Percentiles rank a stretch among this genome's conserved stretches.
phyloP scores from a whole-genome alignment of 2,888 invertebrate species.

The Rhagophthalmus giganteus region DNA sequence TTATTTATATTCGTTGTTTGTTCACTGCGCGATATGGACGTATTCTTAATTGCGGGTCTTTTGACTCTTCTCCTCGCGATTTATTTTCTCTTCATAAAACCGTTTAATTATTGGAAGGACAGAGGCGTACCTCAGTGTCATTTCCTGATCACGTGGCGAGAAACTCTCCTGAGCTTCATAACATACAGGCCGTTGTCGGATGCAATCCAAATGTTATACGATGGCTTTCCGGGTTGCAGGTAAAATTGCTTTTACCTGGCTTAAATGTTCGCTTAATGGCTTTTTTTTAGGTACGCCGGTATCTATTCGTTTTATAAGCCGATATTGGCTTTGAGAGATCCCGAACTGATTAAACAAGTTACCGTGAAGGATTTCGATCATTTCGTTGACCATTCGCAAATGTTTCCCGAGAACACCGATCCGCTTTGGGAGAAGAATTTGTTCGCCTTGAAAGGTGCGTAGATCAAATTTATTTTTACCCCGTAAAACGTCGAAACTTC shows the following conservation, averaged over 20 bases:
- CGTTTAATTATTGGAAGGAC: neutral
- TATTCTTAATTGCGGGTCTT: no score
- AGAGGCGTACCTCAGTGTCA: neutral
- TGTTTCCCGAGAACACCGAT: conserved; percentile 49
- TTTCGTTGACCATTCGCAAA: conserved; percentile 15
- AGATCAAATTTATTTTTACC: no score
- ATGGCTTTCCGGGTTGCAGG: neutral
- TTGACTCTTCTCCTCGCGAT: no score
- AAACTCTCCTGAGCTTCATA: neutral
- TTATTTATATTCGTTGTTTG: no score
- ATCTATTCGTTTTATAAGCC: conserved; percentile 48
- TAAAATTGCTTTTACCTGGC: no score
- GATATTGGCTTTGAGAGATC: conserved; percentile 58
- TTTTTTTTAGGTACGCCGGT: conserved; percentile 38
- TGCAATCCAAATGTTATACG: neutral
- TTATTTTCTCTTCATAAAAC: neutral
- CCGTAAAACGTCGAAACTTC: conserved; percentile 6
- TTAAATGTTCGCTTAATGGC: no score
- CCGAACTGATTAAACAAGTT: conserved; percentile 63
- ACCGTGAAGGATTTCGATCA: no score
- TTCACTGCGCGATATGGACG: no score
- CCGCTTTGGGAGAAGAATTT: conserved; percentile 57
- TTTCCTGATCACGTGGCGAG: neutral
- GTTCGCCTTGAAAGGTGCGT: conserved; percentile 4
- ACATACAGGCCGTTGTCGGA: neutral